Evolutionary conservation across 2,113 vertebrate genomes (phyloP).

Genomic region (Daphoenositta chrysoptera): DNA sequence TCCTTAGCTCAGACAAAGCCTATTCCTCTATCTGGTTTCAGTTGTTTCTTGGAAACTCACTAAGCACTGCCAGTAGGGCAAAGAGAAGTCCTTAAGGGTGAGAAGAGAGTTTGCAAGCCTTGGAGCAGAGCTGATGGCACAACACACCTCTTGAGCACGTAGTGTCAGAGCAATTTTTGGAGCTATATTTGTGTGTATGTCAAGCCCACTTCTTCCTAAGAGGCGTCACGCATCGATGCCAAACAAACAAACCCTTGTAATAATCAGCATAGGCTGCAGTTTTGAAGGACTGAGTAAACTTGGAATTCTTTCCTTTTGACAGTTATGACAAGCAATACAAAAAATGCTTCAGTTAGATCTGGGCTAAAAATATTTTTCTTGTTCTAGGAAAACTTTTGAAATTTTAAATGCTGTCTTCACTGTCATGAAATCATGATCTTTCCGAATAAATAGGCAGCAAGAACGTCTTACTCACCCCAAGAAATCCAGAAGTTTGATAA

Average conservation of each 20-base stretch:
- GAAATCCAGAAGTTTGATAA: background rate
- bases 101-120: background rate
- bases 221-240: background rate
- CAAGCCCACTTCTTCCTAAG: background rate
- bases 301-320: background rate
- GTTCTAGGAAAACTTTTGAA: background rate
- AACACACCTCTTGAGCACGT: background rate
- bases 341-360: background rate
- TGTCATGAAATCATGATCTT: background rate
- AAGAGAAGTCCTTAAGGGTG: background rate
- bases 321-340: background rate
- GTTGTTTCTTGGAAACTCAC: background rate
- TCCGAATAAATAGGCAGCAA: background rate
- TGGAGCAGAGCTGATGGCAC: background rate
- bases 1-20: background rate
- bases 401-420: background rate
- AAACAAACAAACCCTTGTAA: background rate
- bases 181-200: background rate
- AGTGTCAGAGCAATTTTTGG: background rate
- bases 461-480: background rate
- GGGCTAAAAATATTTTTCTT: background rate
- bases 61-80: background rate
- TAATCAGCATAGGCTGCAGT: background rate
- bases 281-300: background rate
- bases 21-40: background rate